Conservation (phyloP, 2,888 invertebrate species). For the Agonopterix alstromeriana region DNA sequence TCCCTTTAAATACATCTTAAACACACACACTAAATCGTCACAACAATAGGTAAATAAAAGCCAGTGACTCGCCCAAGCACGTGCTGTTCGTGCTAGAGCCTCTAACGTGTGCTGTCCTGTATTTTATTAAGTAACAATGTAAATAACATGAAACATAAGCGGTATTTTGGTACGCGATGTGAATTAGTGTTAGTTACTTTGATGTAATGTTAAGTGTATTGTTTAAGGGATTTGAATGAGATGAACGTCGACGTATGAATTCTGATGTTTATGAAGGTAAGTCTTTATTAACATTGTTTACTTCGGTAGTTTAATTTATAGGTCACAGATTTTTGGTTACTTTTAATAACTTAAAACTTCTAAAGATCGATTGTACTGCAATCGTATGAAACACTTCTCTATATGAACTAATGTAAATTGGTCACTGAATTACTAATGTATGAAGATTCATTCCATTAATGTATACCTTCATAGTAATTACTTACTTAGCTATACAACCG, state of each 20-base stretch:
- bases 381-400: too few species aligned
- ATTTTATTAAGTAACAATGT: constrained; percentile 5
- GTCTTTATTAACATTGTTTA: constrained; percentile 7
- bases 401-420: too few species aligned
- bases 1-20: constrained; percentile 15
- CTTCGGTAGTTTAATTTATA: not conserved
- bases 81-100: constrained; percentile 10
- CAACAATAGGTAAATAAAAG: constrained; percentile 17
- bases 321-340: too few species aligned
- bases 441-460: too few species aligned
- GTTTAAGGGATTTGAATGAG: constrained; percentile 6
- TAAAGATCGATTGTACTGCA: too few species aligned
- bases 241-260: constrained; percentile 21
- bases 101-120: constrained; percentile 16
- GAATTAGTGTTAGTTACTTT: constrained; percentile 12
- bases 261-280: constrained; percentile 30
- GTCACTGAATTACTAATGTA: too few species aligned
- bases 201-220: constrained; percentile 10
- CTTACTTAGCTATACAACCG: too few species aligned
- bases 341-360: too few species aligned
- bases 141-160: not conserved
- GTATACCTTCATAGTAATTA: too few species aligned
- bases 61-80: constrained; percentile 6
- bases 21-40: constrained; percentile 34
- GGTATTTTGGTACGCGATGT: constrained; percentile 13